These are phyloP conservation scores for Atrina japonica DNA, from an alignment of 2,888 invertebrate species.

Conservation along the genomic window DNA sequence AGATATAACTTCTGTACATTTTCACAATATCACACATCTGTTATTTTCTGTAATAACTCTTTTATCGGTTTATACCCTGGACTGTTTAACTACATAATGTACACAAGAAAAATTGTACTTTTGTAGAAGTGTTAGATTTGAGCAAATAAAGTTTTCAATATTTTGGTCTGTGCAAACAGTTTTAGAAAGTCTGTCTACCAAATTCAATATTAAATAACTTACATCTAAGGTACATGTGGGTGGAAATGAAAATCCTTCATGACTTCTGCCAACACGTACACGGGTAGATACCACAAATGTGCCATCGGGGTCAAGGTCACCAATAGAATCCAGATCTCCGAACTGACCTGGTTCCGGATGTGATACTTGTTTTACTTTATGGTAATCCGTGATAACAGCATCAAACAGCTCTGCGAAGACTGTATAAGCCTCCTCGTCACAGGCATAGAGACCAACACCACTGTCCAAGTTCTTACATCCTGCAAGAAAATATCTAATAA, in stretches of 20 bases:
- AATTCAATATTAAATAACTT: no score
- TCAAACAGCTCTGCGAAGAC: conserved; percentile 96
- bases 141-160: no score
- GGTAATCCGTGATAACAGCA: conserved; percentile 90
- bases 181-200: no score
- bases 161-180: no score
- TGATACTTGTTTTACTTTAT: conserved; percentile 54
- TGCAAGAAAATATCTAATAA: conserved; percentile 50
- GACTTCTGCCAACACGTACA: conserved; percentile 76
- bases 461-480: conserved; percentile 63
- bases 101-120: no score
- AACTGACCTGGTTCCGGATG: conserved; percentile 39
- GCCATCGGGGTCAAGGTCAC: conserved; percentile 91
- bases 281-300: conserved; percentile 87
- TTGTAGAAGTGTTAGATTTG: no score
- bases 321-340: conserved; percentile 91
- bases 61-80: no score
- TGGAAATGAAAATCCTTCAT: conserved; percentile 76
- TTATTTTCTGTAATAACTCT: no score
- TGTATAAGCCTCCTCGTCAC: conserved; percentile 97
- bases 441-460: conserved; percentile 92
- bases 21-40: no score
- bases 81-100: no score
- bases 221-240: conserved; percentile 88
- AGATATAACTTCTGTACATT: no score